Evolutionary conservation across 2,113 vertebrate species (phyloP), one percentile per base, ranked within the genome.

Genomic region (Pseudorasbora parva): DNA sequence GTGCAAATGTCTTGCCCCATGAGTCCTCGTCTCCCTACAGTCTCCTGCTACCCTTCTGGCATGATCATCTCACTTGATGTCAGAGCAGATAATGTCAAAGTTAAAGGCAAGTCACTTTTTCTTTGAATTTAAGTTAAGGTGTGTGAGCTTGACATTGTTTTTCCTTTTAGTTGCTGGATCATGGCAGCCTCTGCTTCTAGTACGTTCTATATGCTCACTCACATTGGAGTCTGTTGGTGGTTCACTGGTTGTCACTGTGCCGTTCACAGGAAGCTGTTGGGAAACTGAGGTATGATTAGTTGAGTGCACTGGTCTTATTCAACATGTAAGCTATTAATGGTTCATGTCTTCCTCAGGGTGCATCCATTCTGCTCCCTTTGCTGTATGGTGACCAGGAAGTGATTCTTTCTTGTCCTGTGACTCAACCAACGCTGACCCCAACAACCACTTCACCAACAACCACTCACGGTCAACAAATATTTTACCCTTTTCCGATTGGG

Each of bases 1-100:
- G 45, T 87, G 78, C 79, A 56, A 0, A 86, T 91, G 83, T 86
- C 88, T 5, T 90, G 87, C 37, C 81, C 86, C 60, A 62, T 30
- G 5, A 66, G 60, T 59, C 2, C 25, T 54, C 71, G 60, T 3
- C 57, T 51, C 23, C 73, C 77, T 7, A 69, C 51, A 0, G 84
- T 90, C 56, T 81, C 71, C 27, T 90, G 90, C 78, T 77, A 74
- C 17, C 59, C 71, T 19, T 54, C 72, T 17, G 81, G 23, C 3
- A 82, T 92, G 78, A 60, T 86, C 1, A 85, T 82, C 14, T 71
- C 88, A 1, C 5, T 73, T 51, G 80, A 73, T 0, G 14, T 82
- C 2, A 6, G 78, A 51, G 43, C 41, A 51, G 80, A 75, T n/a
- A n/a, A n/a, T 5, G 45, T 90, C 57, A 59, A 73, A 74, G 68